Base-by-base conservation (phyloP, 2,797 vertebrate species). In the Mormyrops boulengeri region DNA sequence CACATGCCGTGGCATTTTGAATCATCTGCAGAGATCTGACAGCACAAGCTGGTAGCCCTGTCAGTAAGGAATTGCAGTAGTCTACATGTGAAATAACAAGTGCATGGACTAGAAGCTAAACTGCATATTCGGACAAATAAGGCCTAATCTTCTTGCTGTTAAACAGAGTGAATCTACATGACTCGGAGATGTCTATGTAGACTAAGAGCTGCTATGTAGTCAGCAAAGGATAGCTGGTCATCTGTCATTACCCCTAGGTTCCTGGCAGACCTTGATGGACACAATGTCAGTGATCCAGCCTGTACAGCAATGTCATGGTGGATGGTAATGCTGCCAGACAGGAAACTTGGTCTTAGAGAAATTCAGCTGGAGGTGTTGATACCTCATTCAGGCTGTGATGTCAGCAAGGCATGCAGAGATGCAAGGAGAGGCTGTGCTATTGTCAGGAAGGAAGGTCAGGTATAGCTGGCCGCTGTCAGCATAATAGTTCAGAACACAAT, bases 251-350 rank as follows among this genome's bases (percentile, higher is more conserved):
- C 14, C 66, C 66, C 66, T 34, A 34, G 66, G 26, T 69, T 69
- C 66, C 66, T 69, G 66, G 66, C 66, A 69, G 66, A 69, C 66
- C 69, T 73, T 73, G 69, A 73, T 73, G 69, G 69, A 73, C 30
- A 17, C 30, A 73, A 73, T 73, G 69, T 73, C 69, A 73, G 34
- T 73, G 69, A 73, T 38, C 2, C 69, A 73, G 30, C 12, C 14
- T 38, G 34, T 38, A 38, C 30, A 73, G 69, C 69, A 14, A 73
- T 17, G 30, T 73, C 69, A 41, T 41, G 69, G 30, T 38, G 34
- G 30, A 73, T 6, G 34, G 69, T 38, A 1, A 38, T 12, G 69
- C 34, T 73, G 69, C 69, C 69, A 73, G 69, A 73, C 69, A 38
- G 69, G 66, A 73, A 38, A 17, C 69, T 7, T 14, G 14, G 30